Conservation (phyloP, 2,888 invertebrate genomes). For the Pammene fasciana region DNA sequence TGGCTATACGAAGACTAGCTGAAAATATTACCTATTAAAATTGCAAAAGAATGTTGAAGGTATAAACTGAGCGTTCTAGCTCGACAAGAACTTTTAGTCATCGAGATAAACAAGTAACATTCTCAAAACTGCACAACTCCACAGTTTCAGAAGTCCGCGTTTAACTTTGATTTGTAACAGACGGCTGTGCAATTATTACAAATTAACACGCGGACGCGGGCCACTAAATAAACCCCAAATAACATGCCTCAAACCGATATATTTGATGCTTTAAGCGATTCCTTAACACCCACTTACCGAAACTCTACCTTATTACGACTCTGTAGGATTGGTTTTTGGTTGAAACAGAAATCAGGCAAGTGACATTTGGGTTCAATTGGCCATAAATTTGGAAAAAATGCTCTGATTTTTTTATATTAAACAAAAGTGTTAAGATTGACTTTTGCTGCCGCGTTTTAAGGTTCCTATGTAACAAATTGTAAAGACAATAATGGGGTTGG, state of each 20-base stretch:
- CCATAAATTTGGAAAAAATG: constrained; percentile 30
- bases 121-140: too few relatives aligned
- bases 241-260: constrained; percentile 40
- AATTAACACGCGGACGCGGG: constrained; percentile 38
- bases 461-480: too few relatives aligned
- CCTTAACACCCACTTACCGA: constrained; percentile 12
- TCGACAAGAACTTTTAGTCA: too few relatives aligned
- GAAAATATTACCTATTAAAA: too few relatives aligned
- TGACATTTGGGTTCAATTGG: constrained; percentile 30
- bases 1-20: too few relatives aligned
- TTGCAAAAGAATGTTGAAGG: too few relatives aligned
- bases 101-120: too few relatives aligned
- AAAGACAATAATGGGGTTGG: too few relatives aligned
- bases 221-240: constrained; percentile 41
- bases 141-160: background rate
- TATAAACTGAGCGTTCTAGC: too few relatives aligned
- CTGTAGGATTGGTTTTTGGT: constrained; percentile 2
- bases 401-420: constrained; percentile 26
- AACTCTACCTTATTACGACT: constrained; percentile 7
- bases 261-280: constrained; percentile 40
- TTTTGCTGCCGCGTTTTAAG: background rate
- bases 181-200: constrained; percentile 41
- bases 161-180: constrained; percentile 39
- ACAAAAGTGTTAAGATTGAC: constrained; percentile 3
- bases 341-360: background rate